These are phyloP conservation scores for Silurus lanzhouensis DNA, from an alignment of 2,797 vertebrate species.

Conservation along the genomic window DNA sequence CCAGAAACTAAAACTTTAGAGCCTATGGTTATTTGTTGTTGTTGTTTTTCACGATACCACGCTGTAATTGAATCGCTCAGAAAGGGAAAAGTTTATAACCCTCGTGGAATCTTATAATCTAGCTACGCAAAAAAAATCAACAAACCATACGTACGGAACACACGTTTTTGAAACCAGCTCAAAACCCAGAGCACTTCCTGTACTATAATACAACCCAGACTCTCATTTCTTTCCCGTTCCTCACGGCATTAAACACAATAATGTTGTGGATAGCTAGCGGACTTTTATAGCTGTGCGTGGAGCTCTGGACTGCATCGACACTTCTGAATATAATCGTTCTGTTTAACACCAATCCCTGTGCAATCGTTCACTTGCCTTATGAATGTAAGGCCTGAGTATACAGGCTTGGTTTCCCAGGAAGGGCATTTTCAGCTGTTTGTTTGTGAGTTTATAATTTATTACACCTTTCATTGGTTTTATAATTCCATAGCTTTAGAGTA, in stretches of 20 bases:
- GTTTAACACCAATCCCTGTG: neutral
- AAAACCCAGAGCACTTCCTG: neutral
- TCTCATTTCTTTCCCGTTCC: neutral
- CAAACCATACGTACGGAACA: neutral
- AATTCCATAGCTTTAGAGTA: neutral
- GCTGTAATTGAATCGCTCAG: too few species aligned
- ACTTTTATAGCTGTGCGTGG: neutral
- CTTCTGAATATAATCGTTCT: neutral
- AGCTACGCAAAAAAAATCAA: neutral
- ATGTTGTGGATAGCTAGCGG: neutral
- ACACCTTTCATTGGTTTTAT: neutral
- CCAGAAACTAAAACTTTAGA: too few species aligned
- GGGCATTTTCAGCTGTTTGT: neutral
- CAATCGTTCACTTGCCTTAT: slow-evolving; percentile 3
- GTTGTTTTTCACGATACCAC: too few species aligned
- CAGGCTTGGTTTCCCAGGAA: neutral
- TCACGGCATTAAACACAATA: slow-evolving; percentile 2
- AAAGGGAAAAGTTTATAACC: neutral
- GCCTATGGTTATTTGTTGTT: too few species aligned
- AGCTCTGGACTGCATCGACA: neutral
- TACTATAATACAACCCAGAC: neutral
- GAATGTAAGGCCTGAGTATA: neutral
- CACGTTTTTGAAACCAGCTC: neutral
- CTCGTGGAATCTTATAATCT: neutral
- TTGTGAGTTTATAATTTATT: neutral